A percentile compares a stretch with the other conserved stretches of the same genome.
Conservation (phyloP, 2,797 vertebrate species). For the Numenius phaeopus region DNA sequence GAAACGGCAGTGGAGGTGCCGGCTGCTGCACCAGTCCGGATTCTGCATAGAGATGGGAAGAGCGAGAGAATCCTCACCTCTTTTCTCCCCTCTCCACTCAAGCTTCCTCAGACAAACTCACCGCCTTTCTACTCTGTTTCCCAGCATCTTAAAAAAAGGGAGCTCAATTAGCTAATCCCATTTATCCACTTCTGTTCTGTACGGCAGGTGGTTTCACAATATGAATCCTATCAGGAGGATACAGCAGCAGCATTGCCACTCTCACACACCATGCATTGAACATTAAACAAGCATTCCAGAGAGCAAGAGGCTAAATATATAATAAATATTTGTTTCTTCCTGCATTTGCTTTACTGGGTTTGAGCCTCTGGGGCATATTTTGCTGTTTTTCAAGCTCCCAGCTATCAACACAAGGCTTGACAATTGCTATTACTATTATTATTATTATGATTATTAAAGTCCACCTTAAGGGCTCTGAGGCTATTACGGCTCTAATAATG, state of each 20-base stretch:
- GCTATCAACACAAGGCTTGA: neutral
- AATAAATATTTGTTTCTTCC: neutral
- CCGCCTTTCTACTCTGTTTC: neutral
- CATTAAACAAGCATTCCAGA: neutral
- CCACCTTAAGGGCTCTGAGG: neutral
- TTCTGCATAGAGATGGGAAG: neutral
- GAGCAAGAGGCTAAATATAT: neutral
- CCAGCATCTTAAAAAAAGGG: neutral
- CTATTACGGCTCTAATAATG: neutral
- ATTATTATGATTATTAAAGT: neutral
- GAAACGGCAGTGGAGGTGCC: neutral
- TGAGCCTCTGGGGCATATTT: neutral
- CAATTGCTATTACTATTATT: neutral
- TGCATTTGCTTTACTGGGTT: neutral
- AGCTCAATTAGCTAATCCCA: neutral
- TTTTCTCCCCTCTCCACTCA: neutral
- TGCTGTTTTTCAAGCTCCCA: neutral
- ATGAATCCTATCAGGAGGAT: neutral
- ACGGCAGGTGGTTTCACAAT: neutral
- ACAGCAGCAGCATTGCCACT: neutral
- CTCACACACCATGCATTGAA: neutral
- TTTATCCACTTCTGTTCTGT: neutral
- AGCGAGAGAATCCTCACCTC: rapidly evolving
- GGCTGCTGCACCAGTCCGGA: neutral
- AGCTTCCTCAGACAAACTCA: neutral